phyloP scores from a whole-genome alignment of 2,888 invertebrate genomes.

The Linnaemya vulpina region DNA sequence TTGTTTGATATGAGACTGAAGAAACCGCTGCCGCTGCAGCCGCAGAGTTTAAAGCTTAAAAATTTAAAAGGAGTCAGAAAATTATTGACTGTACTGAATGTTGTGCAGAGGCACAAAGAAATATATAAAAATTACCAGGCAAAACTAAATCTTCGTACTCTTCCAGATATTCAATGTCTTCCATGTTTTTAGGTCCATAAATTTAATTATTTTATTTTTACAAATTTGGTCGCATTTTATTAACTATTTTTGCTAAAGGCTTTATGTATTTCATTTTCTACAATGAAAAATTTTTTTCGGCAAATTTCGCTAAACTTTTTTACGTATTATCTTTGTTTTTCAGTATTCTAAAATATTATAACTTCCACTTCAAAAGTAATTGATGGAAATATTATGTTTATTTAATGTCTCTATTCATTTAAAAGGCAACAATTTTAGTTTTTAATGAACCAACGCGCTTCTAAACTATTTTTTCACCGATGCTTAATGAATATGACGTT shows the following conservation, averaged over 20 bases:
- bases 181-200: conserved; percentile 76
- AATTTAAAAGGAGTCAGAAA: conserved; percentile 49
- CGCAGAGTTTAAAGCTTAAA: conserved; percentile 70
- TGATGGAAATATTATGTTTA: conserved; percentile 19
- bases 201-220: conserved; percentile 12
- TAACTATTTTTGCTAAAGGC: conserved; percentile 1
- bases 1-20: conserved; percentile 26
- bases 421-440: conserved; percentile 19
- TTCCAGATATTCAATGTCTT: conserved; percentile 81
- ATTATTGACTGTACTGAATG: conserved; percentile 60
- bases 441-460: conserved; percentile 59
- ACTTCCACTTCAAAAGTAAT: background rate
- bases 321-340: background rate
- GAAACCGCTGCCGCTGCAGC: conserved; percentile 46
- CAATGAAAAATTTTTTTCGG: conserved; percentile 1
- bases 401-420: background rate
- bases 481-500: conserved; percentile 45
- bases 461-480: conserved; percentile 27
- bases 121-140: conserved; percentile 76
- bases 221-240: conserved; percentile 28
- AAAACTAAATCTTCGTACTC: conserved; percentile 81
- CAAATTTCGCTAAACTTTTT: conserved; percentile 29
- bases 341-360: background rate
- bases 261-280: conserved; percentile 34
- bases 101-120: conserved; percentile 29